Evolutionary conservation across 2,113 vertebrate species (phyloP).

Genomic region (Talpa occidentalis): DNA sequence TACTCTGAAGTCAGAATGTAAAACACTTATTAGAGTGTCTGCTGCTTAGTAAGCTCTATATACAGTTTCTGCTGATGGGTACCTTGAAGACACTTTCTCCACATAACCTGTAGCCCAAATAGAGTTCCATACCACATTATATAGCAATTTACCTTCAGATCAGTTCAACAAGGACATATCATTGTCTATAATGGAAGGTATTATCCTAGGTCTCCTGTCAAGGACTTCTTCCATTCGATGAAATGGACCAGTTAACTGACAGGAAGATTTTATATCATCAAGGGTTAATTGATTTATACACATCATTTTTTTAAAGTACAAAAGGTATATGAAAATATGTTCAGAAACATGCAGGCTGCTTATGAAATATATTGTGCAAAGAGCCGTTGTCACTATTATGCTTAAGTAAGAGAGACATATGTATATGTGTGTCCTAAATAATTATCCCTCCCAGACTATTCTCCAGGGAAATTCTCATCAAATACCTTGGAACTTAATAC

Average conservation of each 20-base stretch:
- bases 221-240: neutral
- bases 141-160: neutral
- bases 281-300: neutral
- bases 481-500: neutral
- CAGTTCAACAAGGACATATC: neutral
- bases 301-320: neutral
- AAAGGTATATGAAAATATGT: neutral
- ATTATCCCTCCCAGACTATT: neutral
- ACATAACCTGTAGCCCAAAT: neutral
- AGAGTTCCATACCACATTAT: neutral
- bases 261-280: neutral
- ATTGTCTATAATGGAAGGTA: neutral
- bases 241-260: neutral
- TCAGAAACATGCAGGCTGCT: neutral
- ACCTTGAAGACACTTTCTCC: neutral
- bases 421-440: neutral
- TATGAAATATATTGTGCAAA: neutral
- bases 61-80: neutral
- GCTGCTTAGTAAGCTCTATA: neutral
- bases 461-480: neutral
- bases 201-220: neutral
- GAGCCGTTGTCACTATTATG: neutral
- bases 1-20: neutral
- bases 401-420: neutral
- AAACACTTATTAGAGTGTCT: neutral